Conservation (phyloP, 2,113 vertebrate genomes). For the Plectropomus leopardus region DNA sequence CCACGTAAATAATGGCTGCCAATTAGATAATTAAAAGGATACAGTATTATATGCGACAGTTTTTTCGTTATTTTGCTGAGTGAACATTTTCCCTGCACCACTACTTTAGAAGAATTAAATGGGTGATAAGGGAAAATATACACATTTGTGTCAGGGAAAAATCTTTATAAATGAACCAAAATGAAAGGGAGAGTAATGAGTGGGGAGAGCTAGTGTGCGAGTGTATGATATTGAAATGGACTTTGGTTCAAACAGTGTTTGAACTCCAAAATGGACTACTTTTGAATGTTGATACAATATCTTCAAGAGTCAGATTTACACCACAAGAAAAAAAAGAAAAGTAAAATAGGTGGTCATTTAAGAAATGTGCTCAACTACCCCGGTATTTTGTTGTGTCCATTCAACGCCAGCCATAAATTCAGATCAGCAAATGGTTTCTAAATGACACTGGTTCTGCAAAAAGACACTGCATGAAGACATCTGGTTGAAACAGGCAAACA, state of each 20-base stretch:
- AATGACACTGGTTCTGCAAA: constrained; percentile 84
- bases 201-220: constrained; percentile 14
- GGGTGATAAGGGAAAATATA: constrained; percentile 38
- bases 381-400: constrained; percentile 76
- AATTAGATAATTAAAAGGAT: constrained; percentile 26
- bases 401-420: constrained; percentile 79
- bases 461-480: constrained; percentile 77
- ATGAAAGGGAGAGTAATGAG: constrained; percentile 44
- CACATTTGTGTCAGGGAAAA: constrained; percentile 39
- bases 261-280: constrained; percentile 50
- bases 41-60: constrained; percentile 4
- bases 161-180: constrained; percentile 25
- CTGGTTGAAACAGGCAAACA: constrained; percentile 79
- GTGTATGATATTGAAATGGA: constrained; percentile 29
- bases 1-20: constrained; percentile 21
- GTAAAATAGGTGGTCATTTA: constrained; percentile 71
- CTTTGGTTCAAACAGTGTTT: constrained; percentile 60
- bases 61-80: constrained; percentile 25
- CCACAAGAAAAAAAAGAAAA: constrained; percentile 32
- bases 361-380: constrained; percentile 82
- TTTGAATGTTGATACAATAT: constrained; percentile 41
- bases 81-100: constrained; percentile 51
- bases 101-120: constrained; percentile 44
- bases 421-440: constrained; percentile 83
- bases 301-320: constrained; percentile 25